A percentile compares a stretch with the other conserved stretches of the same genome.
Evolutionary conservation across 2,113 vertebrate species (phyloP).

Genomic region (Picathartes gymnocephalus): DNA sequence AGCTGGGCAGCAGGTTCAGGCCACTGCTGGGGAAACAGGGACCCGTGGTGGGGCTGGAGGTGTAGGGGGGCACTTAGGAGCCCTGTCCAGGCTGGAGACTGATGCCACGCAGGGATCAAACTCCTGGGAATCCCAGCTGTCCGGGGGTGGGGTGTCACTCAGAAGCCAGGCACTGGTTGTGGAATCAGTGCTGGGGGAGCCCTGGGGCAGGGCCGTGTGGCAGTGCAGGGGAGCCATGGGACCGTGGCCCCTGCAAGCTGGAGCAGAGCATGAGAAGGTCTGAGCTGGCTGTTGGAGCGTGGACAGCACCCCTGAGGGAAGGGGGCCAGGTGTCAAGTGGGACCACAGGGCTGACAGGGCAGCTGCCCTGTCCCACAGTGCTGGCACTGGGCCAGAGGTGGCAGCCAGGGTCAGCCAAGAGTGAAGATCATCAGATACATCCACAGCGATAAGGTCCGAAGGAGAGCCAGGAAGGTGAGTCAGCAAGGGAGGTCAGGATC

Average conservation of each 20-base stretch:
- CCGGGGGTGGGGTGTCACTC: background rate
- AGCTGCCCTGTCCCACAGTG: background rate
- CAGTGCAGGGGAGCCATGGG: background rate
- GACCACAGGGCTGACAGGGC: background rate
- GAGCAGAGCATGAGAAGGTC: background rate
- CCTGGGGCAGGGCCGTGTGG: background rate
- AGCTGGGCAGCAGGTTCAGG: background rate
- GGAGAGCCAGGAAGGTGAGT: background rate
- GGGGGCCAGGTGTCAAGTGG: background rate
- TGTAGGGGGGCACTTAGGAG: background rate
- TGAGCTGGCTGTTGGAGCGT: background rate
- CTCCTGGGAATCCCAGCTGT: background rate
- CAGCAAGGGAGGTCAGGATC: background rate
- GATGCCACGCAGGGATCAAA: background rate
- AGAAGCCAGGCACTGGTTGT: background rate
- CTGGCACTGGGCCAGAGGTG: background rate
- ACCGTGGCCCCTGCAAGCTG: background rate
- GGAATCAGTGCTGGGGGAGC: background rate
- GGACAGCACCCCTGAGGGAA: accelerated
- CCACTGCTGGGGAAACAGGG: background rate
- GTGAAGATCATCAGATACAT: background rate
- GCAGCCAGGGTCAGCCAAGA: background rate
- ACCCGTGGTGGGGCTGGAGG: background rate
- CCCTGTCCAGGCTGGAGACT: background rate
- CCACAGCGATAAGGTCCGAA: background rate